A percentile compares a stretch with the other conserved stretches of the same genome.
Conservation (phyloP, 1,140 invertebrate genomes). For the Archivesica marissinica region DNA sequence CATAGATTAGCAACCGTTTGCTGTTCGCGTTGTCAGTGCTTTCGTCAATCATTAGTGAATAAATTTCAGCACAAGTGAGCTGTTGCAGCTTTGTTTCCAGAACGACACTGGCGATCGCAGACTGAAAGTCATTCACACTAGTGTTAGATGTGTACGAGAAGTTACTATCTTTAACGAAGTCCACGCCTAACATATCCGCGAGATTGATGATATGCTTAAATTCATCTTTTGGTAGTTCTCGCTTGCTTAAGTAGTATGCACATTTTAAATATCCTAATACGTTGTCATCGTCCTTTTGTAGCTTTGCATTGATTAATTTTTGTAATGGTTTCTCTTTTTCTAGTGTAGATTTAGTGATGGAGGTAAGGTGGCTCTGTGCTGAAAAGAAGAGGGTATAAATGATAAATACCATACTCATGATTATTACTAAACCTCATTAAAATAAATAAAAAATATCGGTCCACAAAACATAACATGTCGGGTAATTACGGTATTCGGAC, state of each 20-base stretch:
- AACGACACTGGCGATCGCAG: slow-evolving; percentile 9
- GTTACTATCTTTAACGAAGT: neutral
- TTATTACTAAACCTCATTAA: too few species aligned
- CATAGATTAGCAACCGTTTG: slow-evolving; percentile 51
- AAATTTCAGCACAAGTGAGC: slow-evolving; percentile 31
- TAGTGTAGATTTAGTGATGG: neutral
- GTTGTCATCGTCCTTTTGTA: neutral
- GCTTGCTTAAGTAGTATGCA: slow-evolving; percentile 19
- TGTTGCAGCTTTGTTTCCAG: neutral
- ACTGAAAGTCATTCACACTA: slow-evolving; percentile 10
- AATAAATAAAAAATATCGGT: too few species aligned
- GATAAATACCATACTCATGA: too few species aligned
- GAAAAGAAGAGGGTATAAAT: too few species aligned
- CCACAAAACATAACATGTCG: too few species aligned
- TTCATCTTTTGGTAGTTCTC: slow-evolving; percentile 35
- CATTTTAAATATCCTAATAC: neutral
- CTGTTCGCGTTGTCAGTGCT: slow-evolving; percentile 57
- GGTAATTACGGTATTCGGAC: too few species aligned
- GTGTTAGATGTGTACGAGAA: neutral
- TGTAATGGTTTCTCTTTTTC: neutral
- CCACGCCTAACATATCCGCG: neutral
- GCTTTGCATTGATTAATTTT: neutral
- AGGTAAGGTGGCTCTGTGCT: slow-evolving; percentile 17
- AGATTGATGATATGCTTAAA: neutral
- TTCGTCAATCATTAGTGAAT: slow-evolving; percentile 45